Evolutionary conservation across 2,888 invertebrate species (phyloP), one percentile per base, ranked within the genome.

Genomic region (Oxycera nigricornis): DNA sequence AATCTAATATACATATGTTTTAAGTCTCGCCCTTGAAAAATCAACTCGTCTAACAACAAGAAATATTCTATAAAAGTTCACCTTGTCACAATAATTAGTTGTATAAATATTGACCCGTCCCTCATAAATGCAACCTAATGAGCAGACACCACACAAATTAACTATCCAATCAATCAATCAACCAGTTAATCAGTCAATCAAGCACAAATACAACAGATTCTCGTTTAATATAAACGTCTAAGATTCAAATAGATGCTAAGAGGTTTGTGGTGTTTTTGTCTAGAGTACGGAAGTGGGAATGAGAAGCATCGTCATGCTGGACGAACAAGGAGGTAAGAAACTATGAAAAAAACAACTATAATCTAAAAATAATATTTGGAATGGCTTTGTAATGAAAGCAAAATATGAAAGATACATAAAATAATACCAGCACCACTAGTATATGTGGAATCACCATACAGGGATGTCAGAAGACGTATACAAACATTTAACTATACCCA

Each of bases 271-370:
- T 84, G 78, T 83, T 84, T 89, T 88, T 90, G 92, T 94, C 91
- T 94, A 98, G 97, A 96, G 97, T 91, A 97, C 97, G 92, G 97
- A 98, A 91, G 97, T 97, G 88, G 97, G 97, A 89, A 98, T 98
- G 92, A 95, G 95, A 91, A 95, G 97, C 89, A 94, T 98, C 91
- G 97, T 98, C 89, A 97, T 97, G 93, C 93, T 98, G 93, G 98
- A 98, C 92, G 97, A 98, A 91, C 98, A 98, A 94, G 98, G 97
- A 94, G 97, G 97, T 97, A 95, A 96, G 95, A 87, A 87, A 46
- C 28, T 73, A 50, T 73, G 20, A 73, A 73, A 28, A n/a, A 46
- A 20, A 61, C 41, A 73, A 24, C 6, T 26, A 46, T 65, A 65
- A 31, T 28, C 28, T 31, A 61, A 61, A 67, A 46, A 67, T 46